A percentile compares a stretch with the other conserved stretches of the same genome.
Evolutionary conservation across 2,797 vertebrate genomes (phyloP).

Genomic region (Thripadectes ignobilis): DNA sequence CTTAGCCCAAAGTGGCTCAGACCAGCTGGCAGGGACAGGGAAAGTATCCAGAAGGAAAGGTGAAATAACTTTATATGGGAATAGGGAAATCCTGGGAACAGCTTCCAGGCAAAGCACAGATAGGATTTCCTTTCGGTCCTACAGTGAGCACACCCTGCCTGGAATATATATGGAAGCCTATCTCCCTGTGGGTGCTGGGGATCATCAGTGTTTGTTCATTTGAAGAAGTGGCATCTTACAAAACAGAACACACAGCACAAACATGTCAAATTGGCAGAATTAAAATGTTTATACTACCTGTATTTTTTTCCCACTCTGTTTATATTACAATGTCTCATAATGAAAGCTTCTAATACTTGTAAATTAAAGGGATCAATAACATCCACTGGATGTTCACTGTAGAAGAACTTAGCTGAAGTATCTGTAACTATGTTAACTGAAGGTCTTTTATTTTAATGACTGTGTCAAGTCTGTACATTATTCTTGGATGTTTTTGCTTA

Average conservation of each 20-base stretch:
- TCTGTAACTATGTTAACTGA: not conserved
- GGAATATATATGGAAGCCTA: not conserved
- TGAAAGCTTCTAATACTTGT: not conserved
- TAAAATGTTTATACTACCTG: not conserved
- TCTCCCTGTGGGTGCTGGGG: not conserved
- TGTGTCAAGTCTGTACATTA: not conserved
- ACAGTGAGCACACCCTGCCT: not conserved
- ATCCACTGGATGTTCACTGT: not conserved
- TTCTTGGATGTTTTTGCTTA: not conserved
- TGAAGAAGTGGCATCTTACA: not conserved
- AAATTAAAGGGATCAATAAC: not conserved
- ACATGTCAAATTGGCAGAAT: not conserved
- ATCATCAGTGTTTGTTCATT: not conserved
- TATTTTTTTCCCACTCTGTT: not conserved
- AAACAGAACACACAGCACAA: not conserved
- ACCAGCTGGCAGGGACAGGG: not conserved
- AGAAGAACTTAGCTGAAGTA: not conserved
- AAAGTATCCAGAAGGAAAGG: not conserved
- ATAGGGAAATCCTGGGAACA: not conserved
- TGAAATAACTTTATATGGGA: not conserved
- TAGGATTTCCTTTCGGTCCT: not conserved
- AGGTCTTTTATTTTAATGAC: not conserved
- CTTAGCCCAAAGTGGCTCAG: not conserved
- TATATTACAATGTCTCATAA: not conserved
- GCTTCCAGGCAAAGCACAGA: not conserved